Percentiles rank a stretch among this genome's conserved stretches.
These are phyloP conservation scores for Suillia variegata DNA, from an alignment of 2,888 invertebrate genomes.

Conservation along the genomic window DNA sequence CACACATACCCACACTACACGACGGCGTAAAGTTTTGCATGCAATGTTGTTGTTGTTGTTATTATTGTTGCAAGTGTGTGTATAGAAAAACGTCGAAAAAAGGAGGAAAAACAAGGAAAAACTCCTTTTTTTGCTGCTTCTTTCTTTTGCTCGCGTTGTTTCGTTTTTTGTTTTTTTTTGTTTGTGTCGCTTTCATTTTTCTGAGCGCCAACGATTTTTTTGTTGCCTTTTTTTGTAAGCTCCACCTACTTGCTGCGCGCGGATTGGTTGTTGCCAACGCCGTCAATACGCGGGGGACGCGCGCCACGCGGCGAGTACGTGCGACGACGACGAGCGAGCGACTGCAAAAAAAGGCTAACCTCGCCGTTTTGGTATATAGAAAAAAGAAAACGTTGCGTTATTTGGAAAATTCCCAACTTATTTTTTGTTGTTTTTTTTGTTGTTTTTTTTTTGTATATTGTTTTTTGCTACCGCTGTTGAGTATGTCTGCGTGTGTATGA, in stretches of 20 bases:
- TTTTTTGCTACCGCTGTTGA: too few relatives aligned
- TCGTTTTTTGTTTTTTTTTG: conserved; percentile 26
- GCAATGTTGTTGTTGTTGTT: conserved; percentile 17
- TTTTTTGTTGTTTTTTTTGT: neutral
- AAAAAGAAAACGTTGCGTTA: conserved; percentile 28
- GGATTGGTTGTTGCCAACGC: conserved; percentile 49
- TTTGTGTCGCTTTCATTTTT: conserved; percentile 37
- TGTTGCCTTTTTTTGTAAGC: conserved; percentile 54
- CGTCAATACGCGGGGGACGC: neutral
- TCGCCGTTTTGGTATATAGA: too few relatives aligned
- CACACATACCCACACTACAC: conserved; percentile 3
- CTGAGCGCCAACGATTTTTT: conserved; percentile 36
- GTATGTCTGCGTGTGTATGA: conserved; percentile 14
- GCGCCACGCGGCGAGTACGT: conserved; percentile 16
- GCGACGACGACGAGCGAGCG: conserved; percentile 28
- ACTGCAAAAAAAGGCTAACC: conserved; percentile 47
- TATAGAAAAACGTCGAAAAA: conserved; percentile 55
- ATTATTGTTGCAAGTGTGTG: conserved; percentile 23
- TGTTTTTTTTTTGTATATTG: neutral
- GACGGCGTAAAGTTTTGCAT: too few relatives aligned
- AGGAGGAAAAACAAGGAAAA: conserved; percentile 37
- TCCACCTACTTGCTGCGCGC: conserved; percentile 56
- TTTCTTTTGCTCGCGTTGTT: too few relatives aligned
- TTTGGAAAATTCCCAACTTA: conserved; percentile 15
- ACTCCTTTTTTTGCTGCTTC: neutral